A percentile compares a stretch with the other conserved stretches of the same genome.
Evolutionary conservation across 2,797 vertebrate genomes (phyloP).

Genomic region (Poecilia velifera): DNA sequence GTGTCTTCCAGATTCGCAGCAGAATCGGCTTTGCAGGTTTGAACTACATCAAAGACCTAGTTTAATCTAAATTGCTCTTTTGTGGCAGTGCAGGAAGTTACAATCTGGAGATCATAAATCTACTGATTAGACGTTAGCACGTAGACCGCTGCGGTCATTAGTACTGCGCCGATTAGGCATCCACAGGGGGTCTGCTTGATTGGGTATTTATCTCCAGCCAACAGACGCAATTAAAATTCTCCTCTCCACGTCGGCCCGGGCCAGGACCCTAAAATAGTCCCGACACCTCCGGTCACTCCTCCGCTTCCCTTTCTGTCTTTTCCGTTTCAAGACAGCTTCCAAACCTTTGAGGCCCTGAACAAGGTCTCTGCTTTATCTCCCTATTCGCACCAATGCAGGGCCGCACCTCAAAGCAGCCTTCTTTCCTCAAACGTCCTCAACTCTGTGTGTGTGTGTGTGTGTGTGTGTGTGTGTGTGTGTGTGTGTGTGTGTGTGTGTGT

Average conservation of each 20-base stretch:
- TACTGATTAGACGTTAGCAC: conserved; percentile 68
- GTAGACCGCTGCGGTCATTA: conserved; percentile 77
- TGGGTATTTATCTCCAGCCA: conserved; percentile 83
- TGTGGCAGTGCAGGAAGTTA: conserved; percentile 44
- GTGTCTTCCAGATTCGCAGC: conserved; percentile 20
- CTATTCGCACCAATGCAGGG: conserved; percentile 21
- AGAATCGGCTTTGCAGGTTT: conserved; percentile 32
- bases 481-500: not conserved
- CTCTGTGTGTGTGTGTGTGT: not conserved
- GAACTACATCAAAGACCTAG: conserved; percentile 44
- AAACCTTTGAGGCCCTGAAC: conserved; percentile 54
- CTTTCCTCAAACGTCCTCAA: not conserved
- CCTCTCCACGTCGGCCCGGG: conserved; percentile 63
- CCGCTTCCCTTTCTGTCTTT: conserved; percentile 43
- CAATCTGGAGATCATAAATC: conserved; percentile 57
- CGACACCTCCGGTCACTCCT: conserved; percentile 12
- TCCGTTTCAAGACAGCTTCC: conserved; percentile 55
- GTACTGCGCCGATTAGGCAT: conserved; percentile 73
- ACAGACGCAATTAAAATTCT: conserved; percentile 82
- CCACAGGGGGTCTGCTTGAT: conserved; percentile 73
- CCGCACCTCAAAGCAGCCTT: conserved; percentile 30
- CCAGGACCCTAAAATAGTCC: conserved; percentile 65
- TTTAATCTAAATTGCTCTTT: conserved; percentile 38
- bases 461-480: not conserved
- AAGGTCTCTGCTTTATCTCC: conserved; percentile 55